Percentiles rank a stretch among this genome's conserved stretches.
These are phyloP conservation scores for Sander lucioperca DNA, from an alignment of 2,113 vertebrate genomes.

Conservation along the genomic window DNA sequence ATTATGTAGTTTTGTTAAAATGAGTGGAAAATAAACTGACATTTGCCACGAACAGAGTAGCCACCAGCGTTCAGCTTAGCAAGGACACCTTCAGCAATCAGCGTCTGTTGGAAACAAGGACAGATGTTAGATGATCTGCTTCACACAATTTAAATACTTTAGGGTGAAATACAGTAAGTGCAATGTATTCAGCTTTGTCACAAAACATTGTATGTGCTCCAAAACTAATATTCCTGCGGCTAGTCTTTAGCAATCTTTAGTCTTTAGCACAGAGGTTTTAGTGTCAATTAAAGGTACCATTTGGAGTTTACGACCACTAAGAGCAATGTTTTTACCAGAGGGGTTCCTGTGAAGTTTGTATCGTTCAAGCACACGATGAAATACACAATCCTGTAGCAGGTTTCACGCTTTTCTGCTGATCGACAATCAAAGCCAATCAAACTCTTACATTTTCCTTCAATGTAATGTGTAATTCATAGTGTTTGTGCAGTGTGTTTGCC, in stretches of 20 bases:
- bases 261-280: too few relatives aligned
- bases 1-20: not conserved
- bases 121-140: not conserved
- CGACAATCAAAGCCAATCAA: too few relatives aligned
- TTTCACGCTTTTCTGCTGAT: not conserved
- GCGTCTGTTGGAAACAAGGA: conserved; percentile 45
- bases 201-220: not conserved
- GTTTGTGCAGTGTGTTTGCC: too few relatives aligned
- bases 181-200: not conserved
- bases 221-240: not conserved
- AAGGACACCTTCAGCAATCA: conserved; percentile 49
- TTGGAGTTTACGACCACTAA: not conserved
- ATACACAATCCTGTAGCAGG: too few relatives aligned
- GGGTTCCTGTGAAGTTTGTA: not conserved
- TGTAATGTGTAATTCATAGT: too few relatives aligned
- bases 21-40: conserved; percentile 46
- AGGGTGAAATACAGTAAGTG: not conserved
- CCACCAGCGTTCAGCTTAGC: conserved; percentile 62
- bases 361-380: not conserved
- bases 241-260: not conserved
- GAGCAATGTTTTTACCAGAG: not conserved
- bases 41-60: conserved; percentile 67
- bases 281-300: not conserved
- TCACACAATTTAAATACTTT: not conserved
- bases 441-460: too few relatives aligned